Evolutionary conservation across 1,140 invertebrate species (phyloP).

Genomic region (Rhagoletis pomonella): DNA sequence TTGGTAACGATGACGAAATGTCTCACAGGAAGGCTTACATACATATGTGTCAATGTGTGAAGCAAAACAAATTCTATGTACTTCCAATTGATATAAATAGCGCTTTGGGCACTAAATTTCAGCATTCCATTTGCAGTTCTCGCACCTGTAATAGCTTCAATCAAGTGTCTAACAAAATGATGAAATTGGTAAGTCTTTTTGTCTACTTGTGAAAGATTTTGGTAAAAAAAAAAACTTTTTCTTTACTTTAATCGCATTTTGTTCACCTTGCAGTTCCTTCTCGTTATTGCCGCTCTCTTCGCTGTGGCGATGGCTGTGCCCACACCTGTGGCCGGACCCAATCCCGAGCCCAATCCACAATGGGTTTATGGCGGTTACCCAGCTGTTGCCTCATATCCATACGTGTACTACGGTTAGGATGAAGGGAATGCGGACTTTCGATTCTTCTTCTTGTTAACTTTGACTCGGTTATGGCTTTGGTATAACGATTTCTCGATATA

Average conservation of each 20-base stretch:
- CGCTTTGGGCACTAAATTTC: neutral
- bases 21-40: neutral
- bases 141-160: slow-evolving; percentile 41
- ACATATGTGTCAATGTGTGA: too few relatives aligned
- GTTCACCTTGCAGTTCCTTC: slow-evolving; percentile 60
- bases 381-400: slow-evolving; percentile 54
- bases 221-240: too few relatives aligned
- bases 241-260: neutral
- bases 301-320: slow-evolving; percentile 64
- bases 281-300: slow-evolving; percentile 64
- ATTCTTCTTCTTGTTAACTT: neutral
- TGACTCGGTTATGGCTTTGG: neutral
- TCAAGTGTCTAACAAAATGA: slow-evolving; percentile 59
- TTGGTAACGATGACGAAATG: neutral
- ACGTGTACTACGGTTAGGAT: slow-evolving; percentile 51
- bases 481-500: neutral
- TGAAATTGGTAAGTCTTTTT: slow-evolving; percentile 65
- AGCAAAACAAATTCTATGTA: neutral
- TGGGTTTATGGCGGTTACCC: slow-evolving; percentile 61
- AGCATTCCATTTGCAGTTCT: slow-evolving; percentile 36
- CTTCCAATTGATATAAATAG: slow-evolving; percentile 20
- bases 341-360: slow-evolving; percentile 61
- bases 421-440: neutral
- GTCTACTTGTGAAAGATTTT: neutral
- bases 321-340: slow-evolving; percentile 61